These are phyloP conservation scores for Brachymystax lenok DNA, from an alignment of 2,797 vertebrate species.

Conservation along the genomic window DNA sequence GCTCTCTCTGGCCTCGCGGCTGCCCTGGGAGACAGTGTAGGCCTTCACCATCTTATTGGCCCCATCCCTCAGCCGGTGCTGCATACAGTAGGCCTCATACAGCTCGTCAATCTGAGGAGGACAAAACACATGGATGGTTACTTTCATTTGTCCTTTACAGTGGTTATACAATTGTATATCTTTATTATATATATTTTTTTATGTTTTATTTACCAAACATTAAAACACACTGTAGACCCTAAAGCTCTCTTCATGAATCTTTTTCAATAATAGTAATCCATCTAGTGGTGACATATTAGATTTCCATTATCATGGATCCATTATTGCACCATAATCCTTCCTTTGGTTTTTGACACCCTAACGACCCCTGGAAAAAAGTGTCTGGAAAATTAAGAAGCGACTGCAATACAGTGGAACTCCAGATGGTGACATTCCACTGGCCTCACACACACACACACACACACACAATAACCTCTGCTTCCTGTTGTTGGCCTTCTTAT, in stretches of 20 bases:
- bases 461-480: neutral
- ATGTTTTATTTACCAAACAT: neutral
- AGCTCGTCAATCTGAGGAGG: conserved; percentile 89
- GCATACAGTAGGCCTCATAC: conserved; percentile 93
- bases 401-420: neutral
- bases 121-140: neutral
- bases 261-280: neutral
- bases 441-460: neutral
- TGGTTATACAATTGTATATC: neutral
- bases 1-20: conserved; percentile 91
- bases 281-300: neutral
- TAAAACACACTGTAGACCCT: neutral
- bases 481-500: neutral
- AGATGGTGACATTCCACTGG: conserved; percentile 12
- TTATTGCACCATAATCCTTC: too few relatives aligned
- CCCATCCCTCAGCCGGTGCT: conserved; percentile 89
- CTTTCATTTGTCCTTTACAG: neutral
- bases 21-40: conserved; percentile 83
- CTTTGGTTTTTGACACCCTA: too few relatives aligned
- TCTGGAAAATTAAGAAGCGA: too few relatives aligned
- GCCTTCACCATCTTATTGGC: conserved; percentile 95
- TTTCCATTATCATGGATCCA: too few relatives aligned
- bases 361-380: too few relatives aligned
- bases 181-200: neutral
- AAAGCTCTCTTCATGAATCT: neutral